Base-by-base conservation (phyloP, 2,113 vertebrate species). In the Elachura formosa region DNA sequence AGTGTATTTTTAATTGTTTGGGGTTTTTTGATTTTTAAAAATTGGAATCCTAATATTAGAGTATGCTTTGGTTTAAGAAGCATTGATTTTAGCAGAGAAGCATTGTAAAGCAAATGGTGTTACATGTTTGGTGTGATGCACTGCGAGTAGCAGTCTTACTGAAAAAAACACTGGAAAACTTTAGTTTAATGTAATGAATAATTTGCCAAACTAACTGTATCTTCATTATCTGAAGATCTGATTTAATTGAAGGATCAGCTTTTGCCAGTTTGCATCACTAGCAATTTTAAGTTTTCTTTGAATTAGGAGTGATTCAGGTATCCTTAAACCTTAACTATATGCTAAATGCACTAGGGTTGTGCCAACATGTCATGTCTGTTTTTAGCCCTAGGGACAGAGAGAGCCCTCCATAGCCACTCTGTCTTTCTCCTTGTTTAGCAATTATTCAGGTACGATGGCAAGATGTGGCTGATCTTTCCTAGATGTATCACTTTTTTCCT, bases 261-360 rank as follows among this genome's bases (percentile, higher is more conserved):
- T 87, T 74, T 88, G 33, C 25, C 21, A 69, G 33, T 48, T 76
- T 58, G 12, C 31, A 66, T 62, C 2, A 3, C 40, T 72, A 48
- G 68, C 56, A 29, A 40, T 22, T 76, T 58, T 76, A 43, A 67
- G 34, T 9, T 14, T 29, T 58, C 34, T 72, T 73, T 80, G 28
- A 46, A 16, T 59, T 26, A 71, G 51, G 64, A 78, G 9, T 2
- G 5, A 23, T 45, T 59, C 11, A 14, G 20, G 4, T 71, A 15
- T 85, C 28, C 17, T 72, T 82, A 64, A 78, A 61, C 12, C 8
- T 64, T 83, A 46, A 15, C 25, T 3, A 0, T 48, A 12, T 12
- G 11, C 43, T 56, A 48, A 82, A 68, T 34, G 29, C n/a, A 34
- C 8, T 28, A 14, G 14, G 5, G 43, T 51, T 0, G 0, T 79